These are phyloP conservation scores for Petromus typicus DNA, from an alignment of 2,113 vertebrate genomes.

Conservation along the genomic window DNA sequence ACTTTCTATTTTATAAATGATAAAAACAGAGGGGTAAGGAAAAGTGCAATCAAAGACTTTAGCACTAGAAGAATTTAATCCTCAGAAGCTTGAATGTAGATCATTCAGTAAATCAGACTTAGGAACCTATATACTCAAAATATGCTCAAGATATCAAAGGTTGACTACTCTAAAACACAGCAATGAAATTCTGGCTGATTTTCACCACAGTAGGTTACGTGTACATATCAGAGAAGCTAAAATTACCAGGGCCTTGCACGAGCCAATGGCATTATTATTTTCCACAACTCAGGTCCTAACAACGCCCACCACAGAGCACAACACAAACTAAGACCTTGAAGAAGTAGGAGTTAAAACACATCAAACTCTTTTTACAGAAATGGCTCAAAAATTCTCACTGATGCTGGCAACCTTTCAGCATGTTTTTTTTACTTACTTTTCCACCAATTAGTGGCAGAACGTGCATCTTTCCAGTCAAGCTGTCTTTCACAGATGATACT, in stretches of 20 bases:
- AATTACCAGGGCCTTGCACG: fast-evolving
- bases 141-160: not conserved
- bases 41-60: not conserved
- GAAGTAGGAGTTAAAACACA: not conserved
- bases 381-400: not conserved
- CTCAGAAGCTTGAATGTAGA: not conserved
- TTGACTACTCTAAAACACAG: not conserved
- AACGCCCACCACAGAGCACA: not conserved
- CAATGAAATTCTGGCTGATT: not conserved
- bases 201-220: not conserved
- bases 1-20: conserved; percentile 31
- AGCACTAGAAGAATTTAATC: not conserved
- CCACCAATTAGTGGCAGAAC: conserved; percentile 98
- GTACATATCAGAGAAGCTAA: not conserved
- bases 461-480: conserved; percentile 98
- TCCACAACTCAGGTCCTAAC: not conserved
- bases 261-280: not conserved
- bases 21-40: not conserved
- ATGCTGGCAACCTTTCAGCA: not conserved
- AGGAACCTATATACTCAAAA: not conserved
- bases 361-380: not conserved
- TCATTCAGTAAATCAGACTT: not conserved
- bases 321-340: not conserved
- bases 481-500: conserved; percentile 98
- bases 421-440: conserved; percentile 90